These are phyloP conservation scores for Meteorus sp. DNA, from an alignment of 1,140 invertebrate genomes.

Conservation along the genomic window DNA sequence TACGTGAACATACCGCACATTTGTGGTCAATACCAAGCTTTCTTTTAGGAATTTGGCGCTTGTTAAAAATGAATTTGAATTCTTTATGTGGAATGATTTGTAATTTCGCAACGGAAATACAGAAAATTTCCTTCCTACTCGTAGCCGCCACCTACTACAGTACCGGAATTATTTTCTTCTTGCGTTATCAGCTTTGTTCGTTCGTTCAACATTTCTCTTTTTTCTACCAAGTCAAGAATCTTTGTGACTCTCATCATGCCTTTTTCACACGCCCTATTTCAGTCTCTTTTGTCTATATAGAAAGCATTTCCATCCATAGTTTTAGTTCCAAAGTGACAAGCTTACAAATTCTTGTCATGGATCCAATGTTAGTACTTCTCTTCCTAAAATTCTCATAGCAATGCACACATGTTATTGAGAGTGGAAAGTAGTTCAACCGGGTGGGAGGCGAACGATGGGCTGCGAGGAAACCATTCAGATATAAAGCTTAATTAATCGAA, in stretches of 20 bases:
- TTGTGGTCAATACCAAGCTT: no score
- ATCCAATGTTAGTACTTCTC: background rate
- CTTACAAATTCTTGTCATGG: background rate
- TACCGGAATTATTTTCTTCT: background rate
- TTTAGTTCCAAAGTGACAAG: constrained; percentile 6
- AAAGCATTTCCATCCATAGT: constrained; percentile 6
- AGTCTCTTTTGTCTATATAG: background rate
- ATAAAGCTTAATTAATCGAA: constrained; percentile 15
- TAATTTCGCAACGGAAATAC: background rate
- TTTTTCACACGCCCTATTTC: constrained; percentile 6
- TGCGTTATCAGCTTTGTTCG: constrained; percentile 6
- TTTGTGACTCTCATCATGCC: constrained; percentile 5
- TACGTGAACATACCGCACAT: no score
- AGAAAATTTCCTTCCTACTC: background rate
- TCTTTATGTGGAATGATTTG: background rate
- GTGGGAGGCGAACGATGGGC: background rate
- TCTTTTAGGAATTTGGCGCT: background rate
- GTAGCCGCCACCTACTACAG: background rate
- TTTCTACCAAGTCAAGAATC: background rate
- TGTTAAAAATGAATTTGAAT: constrained; percentile 12
- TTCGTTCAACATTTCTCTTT: constrained; percentile 2
- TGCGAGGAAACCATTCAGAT: background rate
- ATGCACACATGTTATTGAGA: background rate
- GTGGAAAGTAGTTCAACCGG: background rate
- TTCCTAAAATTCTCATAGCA: background rate